These are phyloP conservation scores for Philereme vetulata DNA, from an alignment of 2,888 invertebrate species.

Conservation along the genomic window DNA sequence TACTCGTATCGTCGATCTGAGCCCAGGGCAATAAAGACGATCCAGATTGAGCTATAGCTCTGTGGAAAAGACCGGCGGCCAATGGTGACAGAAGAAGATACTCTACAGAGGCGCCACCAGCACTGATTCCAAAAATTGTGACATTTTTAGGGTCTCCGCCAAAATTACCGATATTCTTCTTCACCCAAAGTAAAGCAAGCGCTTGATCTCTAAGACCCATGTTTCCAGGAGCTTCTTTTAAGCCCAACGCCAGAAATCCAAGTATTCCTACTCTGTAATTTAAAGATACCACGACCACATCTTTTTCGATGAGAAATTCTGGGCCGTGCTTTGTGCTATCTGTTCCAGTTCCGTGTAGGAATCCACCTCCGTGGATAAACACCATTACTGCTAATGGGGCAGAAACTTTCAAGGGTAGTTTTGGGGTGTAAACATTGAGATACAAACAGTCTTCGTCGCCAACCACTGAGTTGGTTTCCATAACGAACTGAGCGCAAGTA, in stretches of 20 bases:
- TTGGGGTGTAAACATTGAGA: conserved; percentile 87
- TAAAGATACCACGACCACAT: conserved; percentile 69
- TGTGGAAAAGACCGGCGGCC: conserved; percentile 79
- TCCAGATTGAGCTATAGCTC: conserved; percentile 82
- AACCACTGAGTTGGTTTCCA: conserved; percentile 73
- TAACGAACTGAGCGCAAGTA: conserved; percentile 85
- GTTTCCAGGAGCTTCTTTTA: conserved; percentile 75
- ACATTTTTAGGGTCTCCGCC: conserved; percentile 77
- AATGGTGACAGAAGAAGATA: conserved; percentile 70
- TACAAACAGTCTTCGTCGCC: conserved; percentile 87
- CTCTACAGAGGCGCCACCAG: conserved; percentile 77
- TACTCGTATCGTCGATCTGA: conserved; percentile 50
- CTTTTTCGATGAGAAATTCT: conserved; percentile 71
- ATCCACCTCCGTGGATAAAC: conserved; percentile 77
- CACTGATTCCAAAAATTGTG: conserved; percentile 81
- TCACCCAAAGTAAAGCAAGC: conserved; percentile 79
- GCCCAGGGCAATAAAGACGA: conserved; percentile 79
- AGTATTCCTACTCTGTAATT: conserved; percentile 76
- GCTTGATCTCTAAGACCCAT: conserved; percentile 81
- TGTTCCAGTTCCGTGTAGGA: conserved; percentile 71
- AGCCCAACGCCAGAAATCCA: conserved; percentile 68
- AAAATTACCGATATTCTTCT: conserved; percentile 74
- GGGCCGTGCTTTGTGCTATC: conserved; percentile 67
- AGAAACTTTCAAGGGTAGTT: conserved; percentile 49
- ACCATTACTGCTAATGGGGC: conserved; percentile 70